A percentile compares a stretch with the other conserved stretches of the same genome.
phyloP scores from a whole-genome alignment of 2,797 vertebrate species.

The Otolemur crassicaudatus region DNA sequence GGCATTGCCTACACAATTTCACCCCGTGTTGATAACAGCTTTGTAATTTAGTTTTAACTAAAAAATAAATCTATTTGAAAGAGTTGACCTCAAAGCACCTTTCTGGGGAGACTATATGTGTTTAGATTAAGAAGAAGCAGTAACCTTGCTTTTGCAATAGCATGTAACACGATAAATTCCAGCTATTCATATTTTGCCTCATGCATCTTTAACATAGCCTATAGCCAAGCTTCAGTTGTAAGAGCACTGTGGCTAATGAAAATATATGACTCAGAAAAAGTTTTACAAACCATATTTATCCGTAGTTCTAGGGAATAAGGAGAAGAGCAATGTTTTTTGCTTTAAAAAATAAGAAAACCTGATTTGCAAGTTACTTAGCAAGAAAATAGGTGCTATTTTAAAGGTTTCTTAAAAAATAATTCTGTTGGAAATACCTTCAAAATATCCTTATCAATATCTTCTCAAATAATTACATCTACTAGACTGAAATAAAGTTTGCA shows the following conservation, averaged over 20 bases:
- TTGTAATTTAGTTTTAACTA: conserved; percentile 45
- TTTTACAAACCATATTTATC: conserved; percentile 43
- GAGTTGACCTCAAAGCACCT: conserved; percentile 23
- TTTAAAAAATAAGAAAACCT: conserved; percentile 52
- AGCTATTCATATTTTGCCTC: conserved; percentile 65
- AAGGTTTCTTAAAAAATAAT: conserved; percentile 42
- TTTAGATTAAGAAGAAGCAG: conserved; percentile 37
- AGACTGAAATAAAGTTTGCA: conserved; percentile 1
- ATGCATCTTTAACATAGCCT: conserved; percentile 72
- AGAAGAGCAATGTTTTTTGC: not conserved
- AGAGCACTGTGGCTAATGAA: conserved; percentile 16
- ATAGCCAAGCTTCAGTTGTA: conserved; percentile 55
- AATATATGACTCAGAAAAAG: conserved; percentile 42
- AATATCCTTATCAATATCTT: not conserved
- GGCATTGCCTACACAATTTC: not conserved
- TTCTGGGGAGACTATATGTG: not conserved
- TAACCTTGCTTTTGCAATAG: conserved; percentile 39
- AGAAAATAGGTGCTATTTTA: not conserved
- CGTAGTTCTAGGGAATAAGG: not conserved
- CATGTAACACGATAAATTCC: conserved; percentile 15
- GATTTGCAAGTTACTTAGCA: not conserved
- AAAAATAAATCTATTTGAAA: conserved; percentile 44
- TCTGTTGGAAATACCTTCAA: not conserved
- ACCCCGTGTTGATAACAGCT: not conserved
- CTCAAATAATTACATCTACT: not conserved